Percentiles rank a stretch among this genome's conserved stretches.
phyloP scores from a whole-genome alignment of 2,113 vertebrate species.

The Cebus imitator region DNA sequence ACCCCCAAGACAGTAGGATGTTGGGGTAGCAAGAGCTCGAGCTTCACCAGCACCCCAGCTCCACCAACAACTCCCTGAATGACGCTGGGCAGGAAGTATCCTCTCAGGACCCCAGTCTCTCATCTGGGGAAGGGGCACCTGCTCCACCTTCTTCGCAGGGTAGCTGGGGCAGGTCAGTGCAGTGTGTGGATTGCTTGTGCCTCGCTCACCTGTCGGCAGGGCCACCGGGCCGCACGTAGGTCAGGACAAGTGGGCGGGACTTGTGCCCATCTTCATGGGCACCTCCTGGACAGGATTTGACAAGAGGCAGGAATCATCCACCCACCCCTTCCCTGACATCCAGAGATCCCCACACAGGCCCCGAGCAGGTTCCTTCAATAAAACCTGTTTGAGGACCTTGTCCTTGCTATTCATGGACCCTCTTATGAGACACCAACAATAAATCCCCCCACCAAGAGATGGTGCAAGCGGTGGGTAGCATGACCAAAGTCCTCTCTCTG shows the following conservation, averaged over 20 bases:
- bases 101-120: background rate
- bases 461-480: background rate
- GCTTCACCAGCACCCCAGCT: background rate
- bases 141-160: background rate
- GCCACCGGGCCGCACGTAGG: constrained; percentile 93
- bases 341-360: background rate
- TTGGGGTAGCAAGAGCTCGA: background rate
- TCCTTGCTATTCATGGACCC: background rate
- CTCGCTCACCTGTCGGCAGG: constrained; percentile 94
- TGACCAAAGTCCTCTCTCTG: background rate
- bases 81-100: background rate
- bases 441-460: background rate
- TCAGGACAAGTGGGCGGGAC: constrained; percentile 93
- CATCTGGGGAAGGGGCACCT: background rate
- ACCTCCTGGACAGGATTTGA: constrained; percentile 87
- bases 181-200: fast-evolving
- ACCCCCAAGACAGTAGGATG: background rate
- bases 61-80: background rate
- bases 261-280: constrained; percentile 97
- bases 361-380: background rate
- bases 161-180: fast-evolving
- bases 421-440: background rate
- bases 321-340: background rate
- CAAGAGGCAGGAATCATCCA: background rate
- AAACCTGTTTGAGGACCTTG: background rate